Evolutionary conservation across 2,113 vertebrate species (phyloP).

Genomic region (Paramormyrops kingsleyae): DNA sequence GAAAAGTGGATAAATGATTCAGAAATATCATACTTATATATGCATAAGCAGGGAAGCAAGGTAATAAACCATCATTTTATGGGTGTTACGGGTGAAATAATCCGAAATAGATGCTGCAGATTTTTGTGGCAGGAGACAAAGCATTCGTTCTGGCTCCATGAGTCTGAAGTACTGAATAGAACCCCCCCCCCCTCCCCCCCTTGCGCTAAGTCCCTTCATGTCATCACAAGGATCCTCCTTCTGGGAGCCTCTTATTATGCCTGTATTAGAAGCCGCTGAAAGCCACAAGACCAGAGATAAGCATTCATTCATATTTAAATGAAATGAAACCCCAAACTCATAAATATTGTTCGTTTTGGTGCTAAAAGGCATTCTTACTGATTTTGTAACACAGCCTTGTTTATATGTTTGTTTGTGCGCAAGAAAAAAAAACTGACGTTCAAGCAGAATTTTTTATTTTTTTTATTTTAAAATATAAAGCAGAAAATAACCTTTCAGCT

Average conservation of each 20-base stretch:
- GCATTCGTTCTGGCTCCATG: not conserved
- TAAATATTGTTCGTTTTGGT: not conserved
- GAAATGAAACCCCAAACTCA: not conserved
- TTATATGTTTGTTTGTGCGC: not conserved
- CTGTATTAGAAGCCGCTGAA: slow-evolving; percentile 9
- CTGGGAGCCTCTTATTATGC: not conserved
- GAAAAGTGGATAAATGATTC: not conserved
- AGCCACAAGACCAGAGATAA: slow-evolving; percentile 3
- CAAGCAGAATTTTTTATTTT: not conserved
- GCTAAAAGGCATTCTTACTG: not conserved
- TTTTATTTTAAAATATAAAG: not conserved
- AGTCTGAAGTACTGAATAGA: not conserved
- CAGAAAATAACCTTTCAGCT: not conserved
- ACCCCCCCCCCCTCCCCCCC: too few species aligned
- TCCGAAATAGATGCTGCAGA: not conserved
- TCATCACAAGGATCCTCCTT: not conserved
- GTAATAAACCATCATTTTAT: not conserved
- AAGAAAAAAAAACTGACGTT: not conserved
- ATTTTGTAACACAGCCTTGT: not conserved
- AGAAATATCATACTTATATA: not conserved
- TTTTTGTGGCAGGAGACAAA: not conserved
- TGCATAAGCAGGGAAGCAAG: not conserved
- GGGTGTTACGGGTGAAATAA: not conserved
- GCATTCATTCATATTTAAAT: slow-evolving; percentile 8
- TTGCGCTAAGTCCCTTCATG: not conserved